Percentiles rank a stretch among this genome's conserved stretches.
phyloP scores from a whole-genome alignment of 92 coral and sea anemone species.

The Pocillopora meandrina region DNA sequence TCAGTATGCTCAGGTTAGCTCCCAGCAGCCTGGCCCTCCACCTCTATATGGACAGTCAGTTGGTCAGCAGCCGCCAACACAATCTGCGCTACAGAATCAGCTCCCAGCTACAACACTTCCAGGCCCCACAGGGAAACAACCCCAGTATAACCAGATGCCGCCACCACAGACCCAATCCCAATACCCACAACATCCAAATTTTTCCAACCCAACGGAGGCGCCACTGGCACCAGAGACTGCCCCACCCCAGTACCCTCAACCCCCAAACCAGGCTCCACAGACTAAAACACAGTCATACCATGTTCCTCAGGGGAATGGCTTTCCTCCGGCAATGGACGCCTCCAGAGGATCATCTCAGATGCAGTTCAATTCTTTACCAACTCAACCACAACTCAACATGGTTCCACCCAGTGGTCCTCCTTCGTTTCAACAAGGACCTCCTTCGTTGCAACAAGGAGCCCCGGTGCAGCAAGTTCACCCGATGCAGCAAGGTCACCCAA shows the following conservation, averaged over 20 bases:
- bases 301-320: slow-evolving; percentile 32
- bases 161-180: slow-evolving; percentile 64
- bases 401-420: slow-evolving; percentile 24
- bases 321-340: slow-evolving; percentile 17
- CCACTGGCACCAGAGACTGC: slow-evolving; percentile 20
- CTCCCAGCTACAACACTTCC: slow-evolving; percentile 31
- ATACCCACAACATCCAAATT: slow-evolving; percentile 41
- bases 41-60: slow-evolving; percentile 63
- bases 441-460: slow-evolving; percentile 34
- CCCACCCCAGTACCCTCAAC: slow-evolving; percentile 44
- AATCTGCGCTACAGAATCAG: slow-evolving; percentile 36
- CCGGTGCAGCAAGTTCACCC: slow-evolving; percentile 35
- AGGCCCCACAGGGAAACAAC: slow-evolving; percentile 35
- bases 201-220: slow-evolving; percentile 39
- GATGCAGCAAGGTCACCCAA: slow-evolving; percentile 19
- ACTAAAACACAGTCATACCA: slow-evolving; percentile 24
- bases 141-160: slow-evolving; percentile 39
- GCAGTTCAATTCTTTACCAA: slow-evolving; percentile 23
- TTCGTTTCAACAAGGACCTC: slow-evolving; percentile 42
- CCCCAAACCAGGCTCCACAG: slow-evolving; percentile 14
- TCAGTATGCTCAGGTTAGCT: slow-evolving; percentile 61
- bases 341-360: slow-evolving; percentile 26
- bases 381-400: slow-evolving; percentile 31
- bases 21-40: slow-evolving; percentile 37
- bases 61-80: slow-evolving; percentile 58